Conservation (phyloP, 2,888 invertebrate genomes). For the Plagiodera versicolora region DNA sequence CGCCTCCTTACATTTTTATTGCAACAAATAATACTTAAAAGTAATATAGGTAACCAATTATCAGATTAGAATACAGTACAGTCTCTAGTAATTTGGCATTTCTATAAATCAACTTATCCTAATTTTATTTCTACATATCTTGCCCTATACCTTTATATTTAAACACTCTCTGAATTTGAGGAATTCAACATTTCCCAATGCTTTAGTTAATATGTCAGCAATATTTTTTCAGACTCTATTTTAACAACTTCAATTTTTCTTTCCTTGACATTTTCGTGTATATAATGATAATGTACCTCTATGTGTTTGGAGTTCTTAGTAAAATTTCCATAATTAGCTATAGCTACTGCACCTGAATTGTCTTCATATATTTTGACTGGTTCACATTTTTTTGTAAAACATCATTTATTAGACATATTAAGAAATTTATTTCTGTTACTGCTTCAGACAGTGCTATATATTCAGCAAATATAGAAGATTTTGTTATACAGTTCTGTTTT, state of each 20-base stretch:
- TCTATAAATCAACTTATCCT: constrained; percentile 7
- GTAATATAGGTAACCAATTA: constrained; percentile 2
- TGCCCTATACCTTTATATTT: constrained; percentile 11
- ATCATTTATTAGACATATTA: constrained; percentile 21
- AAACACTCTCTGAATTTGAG: constrained; percentile 23
- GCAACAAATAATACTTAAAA: not conserved
- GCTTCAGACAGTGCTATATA: constrained; percentile 35
- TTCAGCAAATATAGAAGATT: constrained; percentile 35
- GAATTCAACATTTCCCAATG: constrained; percentile 22
- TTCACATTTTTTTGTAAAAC: constrained; percentile 23
- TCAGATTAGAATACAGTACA: constrained; percentile 4
- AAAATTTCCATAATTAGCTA: constrained; percentile 35
- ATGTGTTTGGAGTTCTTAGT: constrained; percentile 37
- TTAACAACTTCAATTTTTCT: constrained; percentile 34
- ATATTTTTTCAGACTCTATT: constrained; percentile 39
- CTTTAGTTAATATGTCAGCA: constrained; percentile 36
- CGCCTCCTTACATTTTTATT: constrained; percentile 3
- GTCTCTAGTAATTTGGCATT: constrained; percentile 2
- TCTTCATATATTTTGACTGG: constrained; percentile 37
- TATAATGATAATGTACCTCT: constrained; percentile 38
- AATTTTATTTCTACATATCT: not conserved
- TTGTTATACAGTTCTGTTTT: constrained; percentile 43
- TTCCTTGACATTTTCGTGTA: constrained; percentile 40
- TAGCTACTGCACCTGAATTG: constrained; percentile 31
- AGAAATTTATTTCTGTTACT: constrained; percentile 28